These are phyloP conservation scores for Boleophthalmus pectinirostris DNA, from an alignment of 2,113 vertebrate genomes.

Conservation along the genomic window DNA sequence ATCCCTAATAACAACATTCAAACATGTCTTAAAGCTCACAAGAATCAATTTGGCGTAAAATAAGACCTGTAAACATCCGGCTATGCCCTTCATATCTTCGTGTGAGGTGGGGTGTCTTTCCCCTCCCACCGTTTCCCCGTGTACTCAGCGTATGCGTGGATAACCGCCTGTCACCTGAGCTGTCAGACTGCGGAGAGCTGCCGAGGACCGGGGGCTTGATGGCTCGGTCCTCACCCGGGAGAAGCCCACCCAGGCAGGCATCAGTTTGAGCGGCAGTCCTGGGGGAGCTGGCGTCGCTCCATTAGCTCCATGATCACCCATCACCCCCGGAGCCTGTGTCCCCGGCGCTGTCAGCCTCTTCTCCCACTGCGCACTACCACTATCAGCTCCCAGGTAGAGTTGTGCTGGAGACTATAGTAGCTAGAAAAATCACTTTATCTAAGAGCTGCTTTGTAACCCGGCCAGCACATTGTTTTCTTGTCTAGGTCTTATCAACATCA, in stretches of 20 bases:
- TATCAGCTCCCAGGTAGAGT: slow-evolving; percentile 9
- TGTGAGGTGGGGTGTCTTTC: slow-evolving; percentile 27
- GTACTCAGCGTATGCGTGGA: slow-evolving; percentile 37
- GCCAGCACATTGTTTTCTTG: background rate
- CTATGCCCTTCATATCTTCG: slow-evolving; percentile 1
- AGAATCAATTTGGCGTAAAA: too few relatives aligned
- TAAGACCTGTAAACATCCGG: slow-evolving; percentile 10
- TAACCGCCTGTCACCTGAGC: slow-evolving; percentile 53
- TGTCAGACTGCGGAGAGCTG: slow-evolving; percentile 5
- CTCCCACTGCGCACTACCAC: background rate
- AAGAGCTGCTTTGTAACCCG: slow-evolving; percentile 18
- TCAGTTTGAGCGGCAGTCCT: slow-evolving; percentile 59
- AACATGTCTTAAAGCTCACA: too few relatives aligned
- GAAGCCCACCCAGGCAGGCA: slow-evolving; percentile 47
- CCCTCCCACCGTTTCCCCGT: slow-evolving; percentile 31
- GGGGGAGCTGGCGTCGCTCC: slow-evolving; percentile 47
- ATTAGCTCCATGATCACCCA: slow-evolving; percentile 62
- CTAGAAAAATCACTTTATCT: slow-evolving; percentile 27
- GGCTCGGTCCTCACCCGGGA: slow-evolving; percentile 49
- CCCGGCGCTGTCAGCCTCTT: slow-evolving; percentile 40
- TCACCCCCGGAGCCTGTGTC: slow-evolving; percentile 50
- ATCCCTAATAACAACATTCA: too few relatives aligned
- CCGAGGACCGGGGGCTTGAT: slow-evolving; percentile 22
- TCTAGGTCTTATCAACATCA: background rate
- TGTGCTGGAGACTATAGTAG: slow-evolving; percentile 2